These are phyloP conservation scores for Megaleporinus macrocephalus DNA, from an alignment of 2,113 vertebrate genomes.

Conservation along the genomic window DNA sequence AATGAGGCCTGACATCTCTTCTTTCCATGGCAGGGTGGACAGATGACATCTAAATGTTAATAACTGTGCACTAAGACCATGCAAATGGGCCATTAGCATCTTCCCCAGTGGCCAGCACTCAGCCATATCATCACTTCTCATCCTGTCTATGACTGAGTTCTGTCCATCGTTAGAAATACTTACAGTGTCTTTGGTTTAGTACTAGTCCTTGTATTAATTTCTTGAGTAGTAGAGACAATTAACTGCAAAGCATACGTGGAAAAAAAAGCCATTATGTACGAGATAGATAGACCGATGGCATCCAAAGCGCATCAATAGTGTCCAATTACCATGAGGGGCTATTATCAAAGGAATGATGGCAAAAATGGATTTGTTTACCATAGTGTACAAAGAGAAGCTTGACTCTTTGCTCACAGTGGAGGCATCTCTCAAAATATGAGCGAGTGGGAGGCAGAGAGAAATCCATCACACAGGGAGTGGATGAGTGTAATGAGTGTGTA, in stretches of 20 bases:
- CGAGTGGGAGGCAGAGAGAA: slow-evolving; percentile 23
- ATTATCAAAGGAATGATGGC: slow-evolving; percentile 20
- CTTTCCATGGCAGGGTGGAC: neutral
- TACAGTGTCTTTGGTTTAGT: neutral
- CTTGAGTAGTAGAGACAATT: neutral
- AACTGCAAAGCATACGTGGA: neutral
- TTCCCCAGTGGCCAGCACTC: neutral
- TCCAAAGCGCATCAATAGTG: neutral
- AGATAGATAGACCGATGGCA: slow-evolving; percentile 5
- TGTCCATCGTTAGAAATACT: neutral
- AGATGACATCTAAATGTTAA: slow-evolving; percentile 35
- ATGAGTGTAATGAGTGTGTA: slow-evolving; percentile 47
- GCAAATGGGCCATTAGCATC: slow-evolving; percentile 27
- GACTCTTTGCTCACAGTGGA: slow-evolving; percentile 21
- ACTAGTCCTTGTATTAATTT: neutral
- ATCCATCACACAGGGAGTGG: slow-evolving; percentile 33
- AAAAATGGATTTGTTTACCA: slow-evolving; percentile 26
- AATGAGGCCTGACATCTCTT: slow-evolving; percentile 10
- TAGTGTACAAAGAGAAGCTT: slow-evolving; percentile 7
- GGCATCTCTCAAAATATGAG: slow-evolving; percentile 11
- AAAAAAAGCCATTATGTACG: neutral
- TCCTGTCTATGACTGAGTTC: neutral
- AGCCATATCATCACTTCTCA: slow-evolving; percentile 1
- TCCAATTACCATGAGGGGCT: slow-evolving; percentile 10
- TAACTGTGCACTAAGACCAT: slow-evolving; percentile 28